Conservation (phyloP, 1,140 invertebrate genomes). For the Theocolax elegans region DNA sequence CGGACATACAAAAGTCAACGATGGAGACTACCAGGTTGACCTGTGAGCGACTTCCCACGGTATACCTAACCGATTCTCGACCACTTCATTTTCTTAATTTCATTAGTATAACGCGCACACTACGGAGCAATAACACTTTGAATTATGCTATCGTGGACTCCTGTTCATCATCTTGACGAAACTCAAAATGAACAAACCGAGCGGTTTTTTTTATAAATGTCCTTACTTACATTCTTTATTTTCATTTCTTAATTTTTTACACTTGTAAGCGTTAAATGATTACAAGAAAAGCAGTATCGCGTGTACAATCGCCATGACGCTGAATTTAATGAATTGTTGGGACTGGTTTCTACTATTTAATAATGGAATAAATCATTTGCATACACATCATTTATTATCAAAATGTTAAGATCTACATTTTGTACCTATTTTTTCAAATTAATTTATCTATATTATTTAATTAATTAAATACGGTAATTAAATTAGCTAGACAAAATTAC, state of each 20-base stretch:
- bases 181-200: slow-evolving; percentile 37
- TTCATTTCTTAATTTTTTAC: slow-evolving; percentile 35
- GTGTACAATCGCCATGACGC: too few species aligned
- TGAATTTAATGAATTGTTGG: too few species aligned
- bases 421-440: too few species aligned
- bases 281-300: too few species aligned
- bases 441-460: too few species aligned
- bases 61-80: slow-evolving; percentile 45
- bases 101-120: slow-evolving; percentile 43
- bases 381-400: too few species aligned
- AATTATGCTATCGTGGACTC: slow-evolving; percentile 39
- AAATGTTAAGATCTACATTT: too few species aligned
- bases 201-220: neutral
- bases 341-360: too few species aligned
- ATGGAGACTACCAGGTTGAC: slow-evolving; percentile 47
- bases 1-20: slow-evolving; percentile 44
- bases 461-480: too few species aligned
- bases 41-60: slow-evolving; percentile 63
- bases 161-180: slow-evolving; percentile 8
- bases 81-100: slow-evolving; percentile 54
- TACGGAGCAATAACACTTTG: slow-evolving; percentile 40
- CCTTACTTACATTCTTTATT: neutral
- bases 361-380: too few species aligned
- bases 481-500: too few species aligned
- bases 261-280: too few species aligned